Percentiles rank a stretch among this genome's conserved stretches.
These are phyloP conservation scores for Antechinus stuartii DNA, from an alignment of 2,113 vertebrate genomes.

Conservation along the genomic window DNA sequence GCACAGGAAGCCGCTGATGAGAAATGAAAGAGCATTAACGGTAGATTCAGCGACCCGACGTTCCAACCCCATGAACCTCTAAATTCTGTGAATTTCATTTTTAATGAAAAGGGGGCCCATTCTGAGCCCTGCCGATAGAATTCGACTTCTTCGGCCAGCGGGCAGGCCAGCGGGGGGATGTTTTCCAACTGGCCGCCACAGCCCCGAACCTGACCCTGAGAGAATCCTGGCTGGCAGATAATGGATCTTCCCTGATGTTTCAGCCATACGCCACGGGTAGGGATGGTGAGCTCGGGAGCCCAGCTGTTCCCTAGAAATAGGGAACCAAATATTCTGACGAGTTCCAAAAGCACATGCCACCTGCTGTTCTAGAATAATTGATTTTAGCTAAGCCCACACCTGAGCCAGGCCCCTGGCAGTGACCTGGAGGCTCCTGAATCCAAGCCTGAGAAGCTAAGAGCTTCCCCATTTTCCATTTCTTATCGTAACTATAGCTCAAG, in stretches of 20 bases:
- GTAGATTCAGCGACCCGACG: slow-evolving; percentile 42
- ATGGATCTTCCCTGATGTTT: slow-evolving; percentile 46
- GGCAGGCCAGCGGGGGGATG: slow-evolving; percentile 28
- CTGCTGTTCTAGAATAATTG: slow-evolving; percentile 26
- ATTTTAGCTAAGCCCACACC: slow-evolving; percentile 9
- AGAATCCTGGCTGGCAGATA: slow-evolving; percentile 47
- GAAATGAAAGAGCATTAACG: slow-evolving; percentile 48
- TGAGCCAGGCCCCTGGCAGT: slow-evolving; percentile 11
- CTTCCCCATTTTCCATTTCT: background rate
- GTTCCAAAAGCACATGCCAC: slow-evolving; percentile 36
- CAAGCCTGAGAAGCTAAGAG: slow-evolving; percentile 1
- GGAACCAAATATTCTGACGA: slow-evolving; percentile 19
- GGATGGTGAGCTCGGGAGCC: background rate
- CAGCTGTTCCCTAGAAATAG: slow-evolving; percentile 37
- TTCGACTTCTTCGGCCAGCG: slow-evolving; percentile 45
- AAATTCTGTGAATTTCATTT: slow-evolving; percentile 67
- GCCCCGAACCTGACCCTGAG: slow-evolving; percentile 31
- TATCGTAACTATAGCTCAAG: background rate
- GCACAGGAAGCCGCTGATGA: slow-evolving; percentile 57
- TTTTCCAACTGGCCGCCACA: slow-evolving; percentile 34
- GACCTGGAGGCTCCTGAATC: background rate
- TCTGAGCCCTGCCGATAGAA: slow-evolving; percentile 44
- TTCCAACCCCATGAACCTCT: slow-evolving; percentile 43
- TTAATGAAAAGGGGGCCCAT: slow-evolving; percentile 49
- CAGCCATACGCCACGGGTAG: background rate